phyloP scores from a whole-genome alignment of 1,140 invertebrate species.

The Oryctes rhinoceros region DNA sequence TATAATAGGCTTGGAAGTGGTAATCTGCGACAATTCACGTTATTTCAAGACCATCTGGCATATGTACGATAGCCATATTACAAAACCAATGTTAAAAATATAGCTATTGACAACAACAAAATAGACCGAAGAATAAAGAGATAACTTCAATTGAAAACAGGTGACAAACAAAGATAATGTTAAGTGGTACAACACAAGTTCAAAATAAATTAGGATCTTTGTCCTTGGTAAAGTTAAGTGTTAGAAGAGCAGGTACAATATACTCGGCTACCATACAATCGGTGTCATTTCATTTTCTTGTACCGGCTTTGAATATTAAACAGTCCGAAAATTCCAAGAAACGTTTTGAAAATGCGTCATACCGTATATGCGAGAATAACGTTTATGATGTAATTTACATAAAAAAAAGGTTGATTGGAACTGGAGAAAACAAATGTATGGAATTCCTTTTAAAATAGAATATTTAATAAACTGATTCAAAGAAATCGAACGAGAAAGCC shows the following conservation, averaged over 20 bases:
- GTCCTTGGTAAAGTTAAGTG: not conserved
- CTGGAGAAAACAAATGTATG: too few species aligned
- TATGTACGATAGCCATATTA: too few species aligned
- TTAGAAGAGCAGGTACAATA: not conserved
- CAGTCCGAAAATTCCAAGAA: conserved; percentile 16
- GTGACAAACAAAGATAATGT: not conserved
- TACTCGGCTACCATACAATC: not conserved
- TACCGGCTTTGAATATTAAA: conserved; percentile 1
- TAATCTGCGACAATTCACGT: too few species aligned
- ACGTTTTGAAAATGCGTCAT: conserved; percentile 27
- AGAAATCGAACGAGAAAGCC: too few species aligned
- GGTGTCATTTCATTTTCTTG: conserved; percentile 3
- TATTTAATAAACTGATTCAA: too few species aligned
- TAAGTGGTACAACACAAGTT: not conserved
- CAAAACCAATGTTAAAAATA: too few species aligned
- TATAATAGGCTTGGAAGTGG: too few species aligned
- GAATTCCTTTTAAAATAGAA: too few species aligned
- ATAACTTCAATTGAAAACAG: not conserved
- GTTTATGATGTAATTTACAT: not conserved
- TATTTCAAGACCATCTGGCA: too few species aligned
- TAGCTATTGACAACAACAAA: too few species aligned
- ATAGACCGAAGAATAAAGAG: too few species aligned
- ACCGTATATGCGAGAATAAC: not conserved
- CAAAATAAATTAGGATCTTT: conserved; percentile 5
- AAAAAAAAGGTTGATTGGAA: not conserved